Percentiles rank a stretch among this genome's conserved stretches.
phyloP scores from a whole-genome alignment of 2,888 invertebrate species.

The Heteromyza rotundicornis region DNA sequence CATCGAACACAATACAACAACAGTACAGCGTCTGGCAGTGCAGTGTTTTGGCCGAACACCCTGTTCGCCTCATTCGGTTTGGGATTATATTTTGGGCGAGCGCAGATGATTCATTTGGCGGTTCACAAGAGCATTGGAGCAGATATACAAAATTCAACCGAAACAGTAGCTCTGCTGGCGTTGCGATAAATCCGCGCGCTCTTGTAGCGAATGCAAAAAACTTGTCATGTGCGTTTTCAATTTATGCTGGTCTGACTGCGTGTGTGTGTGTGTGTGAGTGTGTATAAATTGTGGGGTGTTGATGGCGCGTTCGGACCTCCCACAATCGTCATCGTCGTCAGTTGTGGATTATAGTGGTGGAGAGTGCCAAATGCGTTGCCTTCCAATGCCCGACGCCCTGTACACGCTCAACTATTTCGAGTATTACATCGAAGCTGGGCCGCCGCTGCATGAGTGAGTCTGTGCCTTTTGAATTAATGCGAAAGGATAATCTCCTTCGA shows the following conservation, averaged over 20 bases:
- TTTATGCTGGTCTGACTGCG: conserved; percentile 21
- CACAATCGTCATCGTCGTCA: conserved; percentile 16
- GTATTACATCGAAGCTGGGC: background rate
- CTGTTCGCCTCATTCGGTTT: background rate
- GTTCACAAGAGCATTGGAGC: background rate
- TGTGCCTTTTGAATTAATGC: conserved; percentile 18
- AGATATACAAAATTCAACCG: background rate
- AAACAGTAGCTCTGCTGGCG: background rate
- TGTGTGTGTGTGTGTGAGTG: conserved; percentile 14
- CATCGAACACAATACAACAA: background rate
- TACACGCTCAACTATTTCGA: background rate
- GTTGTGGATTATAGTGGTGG: background rate
- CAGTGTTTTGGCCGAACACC: background rate
- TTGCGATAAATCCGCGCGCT: conserved; percentile 4
- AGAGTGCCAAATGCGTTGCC: background rate
- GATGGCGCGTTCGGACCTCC: background rate
- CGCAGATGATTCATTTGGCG: conserved; percentile 3
- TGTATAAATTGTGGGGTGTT: background rate
- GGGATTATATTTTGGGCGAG: background rate
- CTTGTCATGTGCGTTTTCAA: conserved; percentile 27
- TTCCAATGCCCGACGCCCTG: background rate
- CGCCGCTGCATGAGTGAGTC: background rate
- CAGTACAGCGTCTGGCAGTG: background rate
- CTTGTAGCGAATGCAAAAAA: conserved; percentile 38
- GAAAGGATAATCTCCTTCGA: conserved; percentile 40